These are phyloP conservation scores for Pseudomyrmex sp. DNA, from an alignment of 1,140 invertebrate species.

Conservation along the genomic window DNA sequence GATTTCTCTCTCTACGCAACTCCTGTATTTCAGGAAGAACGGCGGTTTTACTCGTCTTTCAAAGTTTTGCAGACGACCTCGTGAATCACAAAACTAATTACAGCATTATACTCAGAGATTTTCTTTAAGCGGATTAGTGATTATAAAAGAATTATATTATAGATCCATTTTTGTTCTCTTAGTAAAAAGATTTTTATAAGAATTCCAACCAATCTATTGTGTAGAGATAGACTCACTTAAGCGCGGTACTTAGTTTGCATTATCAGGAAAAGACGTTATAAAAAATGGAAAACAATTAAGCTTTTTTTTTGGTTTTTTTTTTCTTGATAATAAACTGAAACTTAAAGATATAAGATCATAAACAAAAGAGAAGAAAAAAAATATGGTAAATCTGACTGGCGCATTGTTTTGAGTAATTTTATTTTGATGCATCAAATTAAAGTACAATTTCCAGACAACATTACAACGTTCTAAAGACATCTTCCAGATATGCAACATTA, in stretches of 20 bases:
- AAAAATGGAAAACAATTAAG: not conserved
- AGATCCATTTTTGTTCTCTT: slow-evolving; percentile 10
- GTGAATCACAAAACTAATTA: slow-evolving; percentile 23
- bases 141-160: slow-evolving; percentile 17
- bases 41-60: slow-evolving; percentile 22
- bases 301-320: too few relatives aligned
- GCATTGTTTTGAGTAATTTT: too few relatives aligned
- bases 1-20: not conserved
- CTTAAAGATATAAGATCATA: too few relatives aligned
- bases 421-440: not conserved
- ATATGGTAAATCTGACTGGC: too few relatives aligned
- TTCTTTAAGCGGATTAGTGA: not conserved
- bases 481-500: too few relatives aligned
- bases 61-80: slow-evolving; percentile 23
- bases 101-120: slow-evolving; percentile 3
- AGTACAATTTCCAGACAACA: too few relatives aligned
- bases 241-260: not conserved
- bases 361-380: too few relatives aligned
- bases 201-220: not conserved
- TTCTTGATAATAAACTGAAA: too few relatives aligned
- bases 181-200: slow-evolving; percentile 5
- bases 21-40: slow-evolving; percentile 22
- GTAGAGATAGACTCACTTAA: not conserved
- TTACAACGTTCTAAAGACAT: too few relatives aligned
- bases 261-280: not conserved